Base-by-base conservation (phyloP, 1,140 invertebrate genomes). In the Drosophila ercepeae region DNA sequence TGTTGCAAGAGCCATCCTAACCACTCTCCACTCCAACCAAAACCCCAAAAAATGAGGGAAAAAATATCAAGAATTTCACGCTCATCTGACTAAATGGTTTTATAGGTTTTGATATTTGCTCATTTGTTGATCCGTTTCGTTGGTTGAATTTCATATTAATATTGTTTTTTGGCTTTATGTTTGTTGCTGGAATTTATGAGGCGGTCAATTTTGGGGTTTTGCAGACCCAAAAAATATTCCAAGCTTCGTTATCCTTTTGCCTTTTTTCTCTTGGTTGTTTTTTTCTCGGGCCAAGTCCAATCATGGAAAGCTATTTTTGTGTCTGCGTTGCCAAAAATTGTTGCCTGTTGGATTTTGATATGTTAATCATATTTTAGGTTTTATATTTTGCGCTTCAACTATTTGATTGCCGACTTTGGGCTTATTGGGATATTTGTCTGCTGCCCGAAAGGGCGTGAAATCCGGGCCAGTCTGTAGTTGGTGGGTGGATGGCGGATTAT, bases 11-110 rank as follows among this genome's bases (percentile, higher is more conserved):
- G 4, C 51, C 16, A n/a, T n/a, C 16, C 45, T 34, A 41, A 34
- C 50, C 46, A 42, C 63, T 16, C 18, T 25, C 29, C 19, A 19
- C 16, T 18, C 48, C 23, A 41, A 42, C 39, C 36, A 64, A 75
- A 70, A 68, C 16, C 39, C 13, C 5, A 13, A 46, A 13, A 68
- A 60, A 48, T 52, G 16, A 3, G 2, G 0, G 39, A 39, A 50
- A 23, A 27, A 50, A 59, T 52, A 44, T 42, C 9, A 7, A 59
- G 29, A 86, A 86, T 79, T 84, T 84, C 79, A 84, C 81, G 79
- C 79, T 84, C 67, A 86, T 84, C 79, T 84, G 72, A 58, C 81
- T 84, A 84, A 84, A 84, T 79, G 81, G 81, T 86, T 84, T 84
- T 84, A 84, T 84, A 60, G 79, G 72, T 79, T 78, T 64, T 69